Percentiles rank a stretch among this genome's conserved stretches.
These are phyloP conservation scores for Biston stratarius DNA, from an alignment of 2,888 invertebrate genomes.

Conservation along the genomic window DNA sequence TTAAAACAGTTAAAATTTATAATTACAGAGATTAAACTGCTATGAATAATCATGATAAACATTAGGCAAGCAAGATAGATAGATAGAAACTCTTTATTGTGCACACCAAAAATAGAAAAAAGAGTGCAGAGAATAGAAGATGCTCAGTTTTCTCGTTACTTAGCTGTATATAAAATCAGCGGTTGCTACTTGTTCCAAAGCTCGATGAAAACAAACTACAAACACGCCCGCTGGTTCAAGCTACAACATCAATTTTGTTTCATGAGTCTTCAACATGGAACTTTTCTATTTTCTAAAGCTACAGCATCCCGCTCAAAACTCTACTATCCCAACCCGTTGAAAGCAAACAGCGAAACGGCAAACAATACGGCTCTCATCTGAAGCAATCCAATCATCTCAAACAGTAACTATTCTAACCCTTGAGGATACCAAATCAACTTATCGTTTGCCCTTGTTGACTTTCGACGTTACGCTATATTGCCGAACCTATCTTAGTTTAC, in stretches of 20 bases:
- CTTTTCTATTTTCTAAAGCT: slow-evolving; percentile 9
- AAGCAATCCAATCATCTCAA: slow-evolving; percentile 82
- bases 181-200: not conserved
- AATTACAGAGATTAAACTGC: no score
- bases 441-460: slow-evolving; percentile 85
- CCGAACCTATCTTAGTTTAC: slow-evolving; percentile 85
- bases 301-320: slow-evolving; percentile 15
- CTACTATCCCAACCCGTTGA: slow-evolving; percentile 52
- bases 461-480: slow-evolving; percentile 79
- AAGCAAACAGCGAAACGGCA: slow-evolving; percentile 48
- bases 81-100: no score
- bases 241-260: slow-evolving; percentile 12
- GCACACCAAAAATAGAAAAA: no score
- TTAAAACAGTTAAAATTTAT: no score
- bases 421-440: slow-evolving; percentile 83
- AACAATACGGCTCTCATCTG: slow-evolving; percentile 74
- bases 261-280: slow-evolving; percentile 6
- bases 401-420: slow-evolving; percentile 82
- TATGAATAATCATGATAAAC: no score
- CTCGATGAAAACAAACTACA: slow-evolving; percentile 7
- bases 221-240: not conserved
- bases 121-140: no score
- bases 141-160: not conserved
- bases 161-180: not conserved
- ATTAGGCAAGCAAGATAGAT: no score